A percentile compares a stretch with the other conserved stretches of the same genome.
Conservation (phyloP, 1,140 invertebrate species). For the Drosophila subpulchrella region DNA sequence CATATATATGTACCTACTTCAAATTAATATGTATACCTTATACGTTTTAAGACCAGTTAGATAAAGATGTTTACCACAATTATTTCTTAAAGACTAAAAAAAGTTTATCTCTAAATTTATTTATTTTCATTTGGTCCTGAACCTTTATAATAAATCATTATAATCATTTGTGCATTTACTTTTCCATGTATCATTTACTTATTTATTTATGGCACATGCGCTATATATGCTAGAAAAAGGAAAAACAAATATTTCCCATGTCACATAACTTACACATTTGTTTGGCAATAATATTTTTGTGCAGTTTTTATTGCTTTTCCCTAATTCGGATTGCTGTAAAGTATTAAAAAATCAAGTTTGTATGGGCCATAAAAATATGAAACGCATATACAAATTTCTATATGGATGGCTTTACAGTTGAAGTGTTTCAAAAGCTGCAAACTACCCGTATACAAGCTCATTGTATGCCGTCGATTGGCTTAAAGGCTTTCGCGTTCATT, state of each 20-base stretch:
- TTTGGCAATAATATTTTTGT: conserved; percentile 22
- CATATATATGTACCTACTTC: too few species aligned
- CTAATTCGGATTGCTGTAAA: conserved; percentile 30
- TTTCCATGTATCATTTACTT: not conserved
- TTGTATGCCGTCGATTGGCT: conserved; percentile 36
- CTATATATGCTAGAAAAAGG: too few species aligned
- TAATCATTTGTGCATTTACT: too few species aligned
- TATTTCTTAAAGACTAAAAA: too few species aligned
- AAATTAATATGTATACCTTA: too few species aligned
- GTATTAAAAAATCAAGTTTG: conserved; percentile 43
- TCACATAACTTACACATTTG: not conserved
- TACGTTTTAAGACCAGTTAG: too few species aligned
- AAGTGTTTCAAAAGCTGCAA: conserved; percentile 26
- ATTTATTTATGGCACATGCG: not conserved
- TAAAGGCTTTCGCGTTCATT: conserved; percentile 58
- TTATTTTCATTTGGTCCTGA: too few species aligned
- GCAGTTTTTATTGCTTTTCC: conserved; percentile 19
- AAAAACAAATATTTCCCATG: conserved; percentile 3
- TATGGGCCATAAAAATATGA: conserved; percentile 38
- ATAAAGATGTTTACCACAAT: too few species aligned
- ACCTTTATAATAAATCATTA: too few species aligned
- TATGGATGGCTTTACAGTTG: conserved; percentile 12
- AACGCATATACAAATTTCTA: conserved; percentile 21
- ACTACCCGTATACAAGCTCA: conserved; percentile 17
- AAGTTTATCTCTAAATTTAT: too few species aligned